Conservation (phyloP, 2,797 vertebrate genomes). For the Tadarida brasiliensis region DNA sequence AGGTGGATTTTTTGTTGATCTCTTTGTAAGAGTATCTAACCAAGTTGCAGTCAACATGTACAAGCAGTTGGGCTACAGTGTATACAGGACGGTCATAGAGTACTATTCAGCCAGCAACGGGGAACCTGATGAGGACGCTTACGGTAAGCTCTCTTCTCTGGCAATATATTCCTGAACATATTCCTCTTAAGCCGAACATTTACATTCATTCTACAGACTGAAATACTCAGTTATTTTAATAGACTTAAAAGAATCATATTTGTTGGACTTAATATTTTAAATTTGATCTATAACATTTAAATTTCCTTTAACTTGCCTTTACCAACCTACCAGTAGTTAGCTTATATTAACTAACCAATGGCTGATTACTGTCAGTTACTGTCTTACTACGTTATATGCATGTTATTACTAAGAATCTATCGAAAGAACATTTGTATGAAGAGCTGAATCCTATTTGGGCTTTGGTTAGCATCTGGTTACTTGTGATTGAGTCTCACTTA, state of each 20-base stretch:
- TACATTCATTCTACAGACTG: neutral
- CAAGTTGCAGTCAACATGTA: constrained; percentile 99
- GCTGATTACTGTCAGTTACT: constrained; percentile 2
- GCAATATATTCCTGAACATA: neutral
- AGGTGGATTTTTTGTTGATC: constrained; percentile 97
- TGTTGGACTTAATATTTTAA: neutral
- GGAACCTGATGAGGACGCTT: constrained; percentile 97
- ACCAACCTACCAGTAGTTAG: neutral
- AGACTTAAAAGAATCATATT: neutral
- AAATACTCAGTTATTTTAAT: neutral
- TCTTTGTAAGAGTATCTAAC: constrained; percentile 98
- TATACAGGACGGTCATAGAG: constrained; percentile 96
- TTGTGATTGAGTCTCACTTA: neutral
- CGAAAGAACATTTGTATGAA: neutral
- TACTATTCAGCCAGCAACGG: constrained; percentile 98
- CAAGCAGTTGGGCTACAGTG: constrained; percentile 96
- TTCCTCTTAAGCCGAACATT: neutral
- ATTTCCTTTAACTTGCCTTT: neutral
- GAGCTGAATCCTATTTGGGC: neutral
- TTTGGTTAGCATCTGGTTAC: neutral
- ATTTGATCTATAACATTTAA: constrained; percentile 1
- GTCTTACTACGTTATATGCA: neutral
- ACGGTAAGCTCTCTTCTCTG: constrained; percentile 89
- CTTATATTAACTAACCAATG: neutral
- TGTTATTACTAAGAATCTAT: neutral